phyloP scores from a whole-genome alignment of 2,113 vertebrate species.

The Onychostruthus taczanowskii region DNA sequence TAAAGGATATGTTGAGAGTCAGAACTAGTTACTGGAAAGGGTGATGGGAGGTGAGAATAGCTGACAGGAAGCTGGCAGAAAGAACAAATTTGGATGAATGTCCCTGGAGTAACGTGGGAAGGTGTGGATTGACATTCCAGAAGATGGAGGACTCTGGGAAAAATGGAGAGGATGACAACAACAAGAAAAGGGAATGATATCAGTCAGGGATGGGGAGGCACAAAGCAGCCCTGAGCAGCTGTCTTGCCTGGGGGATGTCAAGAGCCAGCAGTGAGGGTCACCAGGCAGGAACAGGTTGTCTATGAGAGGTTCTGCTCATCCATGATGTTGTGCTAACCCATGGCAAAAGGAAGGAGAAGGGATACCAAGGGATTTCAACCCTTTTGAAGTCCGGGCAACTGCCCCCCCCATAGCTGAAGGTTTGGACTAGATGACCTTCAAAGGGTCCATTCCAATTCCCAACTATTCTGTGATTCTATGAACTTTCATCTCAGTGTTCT shows the following conservation, averaged over 20 bases:
- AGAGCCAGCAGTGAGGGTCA: not conserved
- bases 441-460: not conserved
- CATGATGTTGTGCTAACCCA: not conserved
- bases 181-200: not conserved
- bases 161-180: not conserved
- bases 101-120: not conserved
- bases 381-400: not conserved
- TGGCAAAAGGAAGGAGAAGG: not conserved
- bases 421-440: not conserved
- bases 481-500: not conserved
- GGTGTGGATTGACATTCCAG: not conserved
- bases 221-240: not conserved
- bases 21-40: not conserved
- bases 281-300: not conserved
- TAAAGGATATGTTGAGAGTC: not conserved
- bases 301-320: not conserved
- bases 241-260: not conserved
- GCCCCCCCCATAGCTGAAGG: not conserved
- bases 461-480: not conserved
- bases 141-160: not conserved
- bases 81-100: not conserved
- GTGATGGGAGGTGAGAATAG: not conserved
- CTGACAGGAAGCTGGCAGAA: not conserved
- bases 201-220: not conserved
- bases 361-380: not conserved